Conservation (phyloP, 2,888 invertebrate genomes). For the Doris montereyensis region DNA sequence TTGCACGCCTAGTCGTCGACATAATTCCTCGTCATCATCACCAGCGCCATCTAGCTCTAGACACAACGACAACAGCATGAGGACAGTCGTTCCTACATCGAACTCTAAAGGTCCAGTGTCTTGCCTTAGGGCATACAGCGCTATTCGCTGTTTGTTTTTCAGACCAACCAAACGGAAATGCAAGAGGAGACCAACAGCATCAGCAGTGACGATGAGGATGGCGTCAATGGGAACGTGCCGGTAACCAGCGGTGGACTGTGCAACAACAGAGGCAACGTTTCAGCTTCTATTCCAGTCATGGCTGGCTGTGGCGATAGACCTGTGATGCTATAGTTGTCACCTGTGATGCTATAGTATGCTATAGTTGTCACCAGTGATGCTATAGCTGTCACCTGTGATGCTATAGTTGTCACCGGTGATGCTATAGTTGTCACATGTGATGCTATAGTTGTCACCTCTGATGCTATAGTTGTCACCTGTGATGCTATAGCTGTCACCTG, state of each 20-base stretch:
- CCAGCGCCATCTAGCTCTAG: not conserved
- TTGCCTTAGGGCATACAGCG: slow-evolving; percentile 62
- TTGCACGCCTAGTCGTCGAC: slow-evolving; percentile 22
- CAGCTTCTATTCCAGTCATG: not conserved
- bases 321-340: too few relatives aligned
- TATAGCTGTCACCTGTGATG: too few relatives aligned
- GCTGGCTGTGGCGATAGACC: not conserved
- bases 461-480: too few relatives aligned
- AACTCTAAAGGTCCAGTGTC: slow-evolving; percentile 52
- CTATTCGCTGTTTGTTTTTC: slow-evolving; percentile 63
- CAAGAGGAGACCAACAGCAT: slow-evolving; percentile 44
- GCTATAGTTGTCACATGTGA: too few relatives aligned
- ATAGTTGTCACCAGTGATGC: too few relatives aligned
- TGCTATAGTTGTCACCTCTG: too few relatives aligned
- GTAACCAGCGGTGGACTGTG: not conserved
- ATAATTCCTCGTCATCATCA: not conserved
- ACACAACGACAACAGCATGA: slow-evolving; percentile 16
- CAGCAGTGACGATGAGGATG: slow-evolving; percentile 40
- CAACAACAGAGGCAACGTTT: not conserved
- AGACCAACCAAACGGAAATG: slow-evolving; percentile 50
- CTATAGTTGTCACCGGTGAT: too few relatives aligned
- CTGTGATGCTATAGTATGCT: too few relatives aligned
- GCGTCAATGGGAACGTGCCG: not conserved
- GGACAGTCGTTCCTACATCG: slow-evolving; percentile 44
- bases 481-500: too few relatives aligned